phyloP scores from a whole-genome alignment of 2,888 invertebrate genomes.

The Acronicta leporina region DNA sequence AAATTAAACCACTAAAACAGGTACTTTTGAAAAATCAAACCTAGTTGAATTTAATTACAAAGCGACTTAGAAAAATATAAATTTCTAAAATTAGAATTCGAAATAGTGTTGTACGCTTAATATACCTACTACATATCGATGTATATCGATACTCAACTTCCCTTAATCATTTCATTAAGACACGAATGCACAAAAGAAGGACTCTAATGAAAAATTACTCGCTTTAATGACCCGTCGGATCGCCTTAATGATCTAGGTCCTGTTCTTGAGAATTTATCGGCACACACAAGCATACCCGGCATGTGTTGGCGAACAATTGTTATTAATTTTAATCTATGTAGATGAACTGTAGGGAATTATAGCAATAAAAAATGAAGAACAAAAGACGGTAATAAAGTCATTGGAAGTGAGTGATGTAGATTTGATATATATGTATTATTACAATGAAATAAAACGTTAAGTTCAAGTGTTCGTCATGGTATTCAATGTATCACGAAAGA shows the following conservation, averaged over 20 bases:
- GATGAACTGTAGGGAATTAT: slow-evolving; percentile 11
- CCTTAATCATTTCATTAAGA: slow-evolving; percentile 82
- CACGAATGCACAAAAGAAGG: slow-evolving; percentile 71
- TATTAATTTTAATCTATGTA: slow-evolving; percentile 35
- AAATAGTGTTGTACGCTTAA: slow-evolving; percentile 38
- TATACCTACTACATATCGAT: slow-evolving; percentile 23
- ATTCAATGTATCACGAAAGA: neutral
- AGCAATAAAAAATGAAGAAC: slow-evolving; percentile 1
- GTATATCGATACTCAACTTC: slow-evolving; percentile 65
- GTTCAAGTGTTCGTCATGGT: too few species aligned
- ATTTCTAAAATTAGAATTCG: neutral
- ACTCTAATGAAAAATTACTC: slow-evolving; percentile 79
- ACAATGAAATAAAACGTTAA: neutral
- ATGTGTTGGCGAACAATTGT: slow-evolving; percentile 34
- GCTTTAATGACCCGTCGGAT: slow-evolving; percentile 75
- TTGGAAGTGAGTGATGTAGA: neutral
- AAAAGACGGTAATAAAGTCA: neutral
- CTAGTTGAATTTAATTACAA: too few species aligned
- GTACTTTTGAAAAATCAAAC: too few species aligned
- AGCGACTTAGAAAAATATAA: too few species aligned
- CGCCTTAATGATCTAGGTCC: slow-evolving; percentile 77
- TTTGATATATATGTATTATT: neutral
- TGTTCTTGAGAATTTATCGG: slow-evolving; percentile 59
- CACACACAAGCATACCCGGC: slow-evolving; percentile 18
- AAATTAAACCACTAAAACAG: too few species aligned